These are phyloP conservation scores for Picathartes gymnocephalus DNA, from an alignment of 2,113 vertebrate species.

Conservation along the genomic window DNA sequence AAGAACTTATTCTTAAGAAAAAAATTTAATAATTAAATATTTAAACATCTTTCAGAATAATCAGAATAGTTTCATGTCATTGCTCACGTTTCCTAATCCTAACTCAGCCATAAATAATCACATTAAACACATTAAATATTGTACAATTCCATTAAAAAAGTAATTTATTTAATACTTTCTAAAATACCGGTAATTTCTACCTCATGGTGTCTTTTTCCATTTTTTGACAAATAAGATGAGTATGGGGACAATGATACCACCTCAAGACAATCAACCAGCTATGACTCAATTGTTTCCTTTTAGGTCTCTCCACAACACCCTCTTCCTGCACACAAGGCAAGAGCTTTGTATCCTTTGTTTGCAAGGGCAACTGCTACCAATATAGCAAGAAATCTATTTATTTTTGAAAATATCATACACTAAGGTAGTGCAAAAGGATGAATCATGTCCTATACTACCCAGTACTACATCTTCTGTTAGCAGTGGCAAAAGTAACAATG, in stretches of 20 bases:
- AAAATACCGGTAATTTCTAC: not conserved
- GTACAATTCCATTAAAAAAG: not conserved
- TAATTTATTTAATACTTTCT: not conserved
- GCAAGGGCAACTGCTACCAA: not conserved
- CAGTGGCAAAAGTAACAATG: not conserved
- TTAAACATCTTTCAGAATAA: not conserved
- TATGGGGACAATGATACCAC: not conserved
- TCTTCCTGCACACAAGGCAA: not conserved
- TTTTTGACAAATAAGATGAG: not conserved
- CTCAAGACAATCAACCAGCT: not conserved
- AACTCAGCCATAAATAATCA: not conserved
- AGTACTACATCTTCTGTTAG: not conserved
- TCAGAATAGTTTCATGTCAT: not conserved
- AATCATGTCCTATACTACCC: not conserved
- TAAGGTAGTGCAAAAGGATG: not conserved
- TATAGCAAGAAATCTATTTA: not conserved
- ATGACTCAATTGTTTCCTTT: not conserved
- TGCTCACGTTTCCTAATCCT: not conserved
- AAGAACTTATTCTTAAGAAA: not conserved
- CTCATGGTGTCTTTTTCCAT: not conserved
- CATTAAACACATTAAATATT: not conserved
- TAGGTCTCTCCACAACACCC: not conserved
- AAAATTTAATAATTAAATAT: not conserved
- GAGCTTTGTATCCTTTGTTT: not conserved
- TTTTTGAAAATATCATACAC: not conserved